Evolutionary conservation across 2,888 invertebrate species (phyloP).

Genomic region (Drosophila paranaensis): DNA sequence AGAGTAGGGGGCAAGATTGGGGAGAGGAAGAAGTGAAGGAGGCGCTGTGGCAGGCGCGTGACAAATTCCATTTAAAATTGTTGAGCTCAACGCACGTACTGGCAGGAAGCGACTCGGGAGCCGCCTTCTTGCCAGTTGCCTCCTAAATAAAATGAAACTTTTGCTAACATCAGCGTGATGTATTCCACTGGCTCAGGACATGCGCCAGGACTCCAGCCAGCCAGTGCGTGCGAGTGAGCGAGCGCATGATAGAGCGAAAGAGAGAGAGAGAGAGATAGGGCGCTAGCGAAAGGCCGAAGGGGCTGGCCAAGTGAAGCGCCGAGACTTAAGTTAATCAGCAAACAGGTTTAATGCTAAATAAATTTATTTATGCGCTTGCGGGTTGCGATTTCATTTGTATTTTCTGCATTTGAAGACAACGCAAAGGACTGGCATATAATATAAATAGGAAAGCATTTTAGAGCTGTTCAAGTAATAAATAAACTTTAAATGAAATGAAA

Average conservation of each 20-base stretch:
- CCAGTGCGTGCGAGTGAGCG: neutral
- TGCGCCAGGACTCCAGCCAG: constrained; percentile 31
- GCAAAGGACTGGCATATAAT: neutral
- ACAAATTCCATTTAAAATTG: constrained; percentile 82
- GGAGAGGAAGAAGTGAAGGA: neutral
- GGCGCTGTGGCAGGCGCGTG: constrained; percentile 66
- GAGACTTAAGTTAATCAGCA: constrained; percentile 80
- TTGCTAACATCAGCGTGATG: constrained; percentile 77
- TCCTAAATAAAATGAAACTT: constrained; percentile 80
- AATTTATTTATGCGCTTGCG: constrained; percentile 67
- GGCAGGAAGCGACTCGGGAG: constrained; percentile 25
- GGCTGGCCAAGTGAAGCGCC: constrained; percentile 19
- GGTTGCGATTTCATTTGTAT: constrained; percentile 50
- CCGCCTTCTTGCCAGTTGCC: constrained; percentile 41
- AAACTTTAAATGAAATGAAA: neutral
- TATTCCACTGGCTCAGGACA: constrained; percentile 64
- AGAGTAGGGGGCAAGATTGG: neutral
- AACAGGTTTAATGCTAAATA: constrained; percentile 76
- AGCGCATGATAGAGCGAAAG: constrained; percentile 1
- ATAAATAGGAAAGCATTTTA: neutral
- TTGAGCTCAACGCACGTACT: constrained; percentile 73
- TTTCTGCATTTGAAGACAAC: constrained; percentile 22
- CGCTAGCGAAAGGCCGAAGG: neutral
- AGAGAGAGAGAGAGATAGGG: constrained; percentile 5
- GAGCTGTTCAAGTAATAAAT: neutral